Base-by-base conservation (phyloP, 1,140 invertebrate genomes). In the Druon quercuslanigerum region DNA sequence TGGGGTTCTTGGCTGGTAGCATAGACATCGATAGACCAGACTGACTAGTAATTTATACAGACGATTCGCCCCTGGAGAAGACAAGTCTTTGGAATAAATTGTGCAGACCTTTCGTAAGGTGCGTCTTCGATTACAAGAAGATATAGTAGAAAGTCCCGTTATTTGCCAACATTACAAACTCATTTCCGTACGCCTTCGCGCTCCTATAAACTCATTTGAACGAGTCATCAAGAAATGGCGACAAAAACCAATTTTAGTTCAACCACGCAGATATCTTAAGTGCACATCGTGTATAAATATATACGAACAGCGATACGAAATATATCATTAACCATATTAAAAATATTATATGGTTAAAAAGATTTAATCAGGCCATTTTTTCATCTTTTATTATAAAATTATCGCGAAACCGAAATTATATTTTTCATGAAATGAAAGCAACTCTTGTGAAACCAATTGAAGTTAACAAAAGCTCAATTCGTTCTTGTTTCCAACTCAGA, bases 31-130 rank as follows among this genome's bases (percentile, higher is more conserved):
- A 19, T 60, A 60, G 33, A 60, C 56, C 56, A 66, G 25, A 40
- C 57, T 66, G 57, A 66, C 57, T 66, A 33, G 57, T 66, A 33
- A 66, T 66, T 66, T 66, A 66, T 66, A 40, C 60, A 66, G 14
- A 46, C 60, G 33, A 25, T 25, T 40, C 60, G 25, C 60, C 60
- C 40, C 60, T 66, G 60, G 60, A 66, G 60, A 66, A 66, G 60
- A 66, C 60, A 66, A 66, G 60, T 66, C 60, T 66, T 66, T 40
- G 60, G 40, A 66, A 66, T 66, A 66, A 66, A 66, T 66, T 66
- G 60, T 66, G 25, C 13, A 66, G 20, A 66, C 60, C 25, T 66
- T 66, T 66, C 40, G 60, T 66, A 66, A 66, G 60, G 60, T 66
- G 60, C 60, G 60, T 40, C 60, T 40, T 66, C 52, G 52, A 54